These are phyloP conservation scores for Autographa pulchrina DNA, from an alignment of 2,888 invertebrate genomes.

Conservation along the genomic window DNA sequence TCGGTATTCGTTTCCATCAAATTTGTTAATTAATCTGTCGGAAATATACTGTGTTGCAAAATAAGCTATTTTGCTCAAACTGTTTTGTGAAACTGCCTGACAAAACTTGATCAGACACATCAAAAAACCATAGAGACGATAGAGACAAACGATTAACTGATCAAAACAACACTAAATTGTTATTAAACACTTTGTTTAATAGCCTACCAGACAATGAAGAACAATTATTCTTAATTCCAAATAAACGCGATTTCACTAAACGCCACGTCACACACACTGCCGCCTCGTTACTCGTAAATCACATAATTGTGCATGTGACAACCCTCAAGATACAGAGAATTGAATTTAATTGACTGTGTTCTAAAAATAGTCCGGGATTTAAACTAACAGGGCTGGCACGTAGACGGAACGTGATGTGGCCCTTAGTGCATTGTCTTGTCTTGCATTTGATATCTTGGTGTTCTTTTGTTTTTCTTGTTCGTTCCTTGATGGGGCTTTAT, in stretches of 20 bases:
- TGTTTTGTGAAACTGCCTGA: background rate
- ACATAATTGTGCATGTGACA: constrained; percentile 83
- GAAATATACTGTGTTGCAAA: background rate
- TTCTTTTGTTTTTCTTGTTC: constrained; percentile 20
- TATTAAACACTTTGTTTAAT: constrained; percentile 68
- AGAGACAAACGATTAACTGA: constrained; percentile 37
- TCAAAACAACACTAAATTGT: constrained; percentile 59
- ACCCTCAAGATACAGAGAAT: constrained; percentile 76
- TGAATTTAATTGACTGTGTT: constrained; percentile 83
- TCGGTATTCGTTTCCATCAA: background rate
- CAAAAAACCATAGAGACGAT: constrained; percentile 16
- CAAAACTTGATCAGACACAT: background rate
- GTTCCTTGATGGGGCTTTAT: background rate
- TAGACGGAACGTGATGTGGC: constrained; percentile 45
- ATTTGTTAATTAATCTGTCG: background rate
- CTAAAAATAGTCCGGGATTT: constrained; percentile 79
- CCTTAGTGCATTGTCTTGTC: constrained; percentile 55
- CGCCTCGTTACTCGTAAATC: constrained; percentile 75
- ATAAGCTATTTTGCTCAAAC: background rate
- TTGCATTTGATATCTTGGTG: background rate
- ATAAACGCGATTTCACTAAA: constrained; percentile 78
- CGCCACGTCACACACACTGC: constrained; percentile 53
- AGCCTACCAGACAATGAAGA: constrained; percentile 70
- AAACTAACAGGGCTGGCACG: constrained; percentile 55
- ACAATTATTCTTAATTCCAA: constrained; percentile 79